Conservation (phyloP, 2,113 vertebrate genomes). For the Rhinichthys klamathensis region DNA sequence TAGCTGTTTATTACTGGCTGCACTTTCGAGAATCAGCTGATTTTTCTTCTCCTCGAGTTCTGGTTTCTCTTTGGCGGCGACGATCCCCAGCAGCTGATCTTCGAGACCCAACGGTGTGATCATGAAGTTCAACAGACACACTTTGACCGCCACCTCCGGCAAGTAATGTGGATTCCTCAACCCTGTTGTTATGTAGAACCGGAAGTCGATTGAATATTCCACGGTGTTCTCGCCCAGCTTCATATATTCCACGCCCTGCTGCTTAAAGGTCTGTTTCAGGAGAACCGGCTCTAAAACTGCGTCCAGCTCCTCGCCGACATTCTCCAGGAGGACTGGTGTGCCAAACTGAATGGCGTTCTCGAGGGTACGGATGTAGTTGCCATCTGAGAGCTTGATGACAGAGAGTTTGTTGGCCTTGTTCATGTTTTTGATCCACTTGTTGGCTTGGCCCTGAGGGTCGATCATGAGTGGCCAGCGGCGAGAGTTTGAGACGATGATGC, state of each 20-base stretch:
- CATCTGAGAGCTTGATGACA: slow-evolving; percentile 87
- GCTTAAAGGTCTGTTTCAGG: slow-evolving; percentile 89
- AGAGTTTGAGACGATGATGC: slow-evolving; percentile 90
- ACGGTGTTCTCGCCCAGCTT: slow-evolving; percentile 90
- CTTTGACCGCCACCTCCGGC: slow-evolving; percentile 90
- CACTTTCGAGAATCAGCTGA: slow-evolving; percentile 86
- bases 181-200: slow-evolving; percentile 90
- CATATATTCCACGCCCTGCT: slow-evolving; percentile 91
- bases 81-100: slow-evolving; percentile 91
- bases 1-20: slow-evolving; percentile 87
- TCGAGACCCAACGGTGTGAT: slow-evolving; percentile 92
- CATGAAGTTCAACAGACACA: slow-evolving; percentile 94
- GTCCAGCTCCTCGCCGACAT: slow-evolving; percentile 88
- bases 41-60: slow-evolving; percentile 93
- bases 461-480: slow-evolving; percentile 92
- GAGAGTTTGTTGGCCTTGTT: slow-evolving; percentile 86
- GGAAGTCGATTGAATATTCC: slow-evolving; percentile 87
- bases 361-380: slow-evolving; percentile 81
- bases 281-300: slow-evolving; percentile 88
- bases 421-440: slow-evolving; percentile 96
- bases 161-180: slow-evolving; percentile 93
- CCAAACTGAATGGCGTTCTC: slow-evolving; percentile 90
- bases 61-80: slow-evolving; percentile 90
- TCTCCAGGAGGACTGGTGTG: slow-evolving; percentile 88
- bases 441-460: slow-evolving; percentile 93